Evolutionary conservation across 2,113 vertebrate genomes (phyloP), one percentile per base, ranked within the genome.

Genomic region (Aegypius monachus): DNA sequence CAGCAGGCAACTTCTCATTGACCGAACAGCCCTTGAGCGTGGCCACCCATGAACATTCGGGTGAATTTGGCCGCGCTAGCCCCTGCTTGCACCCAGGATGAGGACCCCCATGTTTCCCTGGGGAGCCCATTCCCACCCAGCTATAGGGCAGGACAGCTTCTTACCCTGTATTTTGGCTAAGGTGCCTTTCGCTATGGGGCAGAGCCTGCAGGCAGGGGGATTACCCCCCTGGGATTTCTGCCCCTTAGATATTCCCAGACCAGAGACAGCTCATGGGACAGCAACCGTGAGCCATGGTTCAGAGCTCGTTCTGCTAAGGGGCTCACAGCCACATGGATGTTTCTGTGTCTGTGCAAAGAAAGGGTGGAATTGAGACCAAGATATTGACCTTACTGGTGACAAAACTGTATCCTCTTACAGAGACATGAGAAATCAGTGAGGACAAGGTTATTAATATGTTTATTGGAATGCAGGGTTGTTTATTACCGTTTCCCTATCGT

Each of bases 201-300:
- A 81, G 63, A 31, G 13, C 12, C 56, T 5, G 2, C 32, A 32
- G 63, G 32, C 26, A 61, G 32, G 6, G 26, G 21, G 7, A 70
- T 71, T 2, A 38, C 4, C 12, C 3, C 16, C 18, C 31, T 4
- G 45, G 34, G 50, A 13, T 47, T 87, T 40, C 87, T 94, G 42
- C 18, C 34, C 47, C 50, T 80, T 1, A 1, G 63, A 15, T 61
- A 42, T 43, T 58, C 36, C 77, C 40, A 7, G 25, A 16, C 14
- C 31, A 26, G 11, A 53, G 15, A n/a, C 43, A 66, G 38, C 27
- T 58, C 56, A 23, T 2, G 77, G 40, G 34, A 21, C 43, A 74
- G 43, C 29, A 72, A 5, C 23, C 0, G 0, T 16, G 40, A 56
- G 16, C 52, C 0, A 3, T 2, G 20, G 29, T 19, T 42, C n/a